Evolutionary conservation across 2,888 invertebrate genomes (phyloP).

Genomic region (Scaptomyza tumidula): DNA sequence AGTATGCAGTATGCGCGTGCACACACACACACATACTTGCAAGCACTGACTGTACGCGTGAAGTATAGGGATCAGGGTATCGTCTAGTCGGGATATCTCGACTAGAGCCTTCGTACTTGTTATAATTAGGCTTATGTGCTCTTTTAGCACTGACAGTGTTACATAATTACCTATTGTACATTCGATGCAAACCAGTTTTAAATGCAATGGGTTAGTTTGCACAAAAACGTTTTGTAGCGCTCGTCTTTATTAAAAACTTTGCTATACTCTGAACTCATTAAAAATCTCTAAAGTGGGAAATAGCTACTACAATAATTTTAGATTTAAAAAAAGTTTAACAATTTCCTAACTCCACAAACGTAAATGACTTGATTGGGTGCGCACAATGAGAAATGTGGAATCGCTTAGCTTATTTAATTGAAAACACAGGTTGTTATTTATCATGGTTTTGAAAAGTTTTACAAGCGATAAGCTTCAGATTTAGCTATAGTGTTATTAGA

Average conservation of each 20-base stretch:
- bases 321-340: not conserved
- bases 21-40: no score
- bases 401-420: conserved; percentile 21
- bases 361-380: conserved; percentile 1
- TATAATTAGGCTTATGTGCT: no score
- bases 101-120: no score
- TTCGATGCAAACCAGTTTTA: not conserved
- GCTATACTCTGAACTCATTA: not conserved
- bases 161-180: not conserved
- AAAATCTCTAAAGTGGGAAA: no score
- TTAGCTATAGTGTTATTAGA: not conserved
- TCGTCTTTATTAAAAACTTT: no score
- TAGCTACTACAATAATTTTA: not conserved
- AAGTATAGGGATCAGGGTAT: no score
- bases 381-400: conserved; percentile 1
- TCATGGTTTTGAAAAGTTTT: conserved; percentile 5
- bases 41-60: no score
- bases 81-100: no score
- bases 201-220: not conserved
- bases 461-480: conserved; percentile 29
- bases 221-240: no score
- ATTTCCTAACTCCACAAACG: not conserved
- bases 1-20: no score
- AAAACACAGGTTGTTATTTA: conserved; percentile 5
- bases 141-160: not conserved